Percentiles rank a stretch among this genome's conserved stretches.
These are phyloP conservation scores for Acipenser oxyrinchus DNA, from an alignment of 2,797 vertebrate species.

Conservation along the genomic window DNA sequence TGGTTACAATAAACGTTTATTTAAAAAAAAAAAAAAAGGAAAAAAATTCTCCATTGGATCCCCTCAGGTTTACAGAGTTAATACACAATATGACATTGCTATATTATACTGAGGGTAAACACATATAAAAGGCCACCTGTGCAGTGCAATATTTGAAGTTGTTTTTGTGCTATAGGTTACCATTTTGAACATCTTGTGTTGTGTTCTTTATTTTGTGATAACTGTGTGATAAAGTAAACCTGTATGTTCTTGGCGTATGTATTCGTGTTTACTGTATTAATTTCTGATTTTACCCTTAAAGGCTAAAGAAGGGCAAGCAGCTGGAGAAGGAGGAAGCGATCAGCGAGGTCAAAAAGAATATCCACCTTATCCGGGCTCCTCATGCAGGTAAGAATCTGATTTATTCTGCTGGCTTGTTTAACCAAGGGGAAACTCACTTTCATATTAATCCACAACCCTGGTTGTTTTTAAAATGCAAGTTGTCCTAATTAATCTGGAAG, in stretches of 20 bases:
- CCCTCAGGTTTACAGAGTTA: too few species aligned
- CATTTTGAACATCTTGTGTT: too few species aligned
- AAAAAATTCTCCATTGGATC: too few species aligned
- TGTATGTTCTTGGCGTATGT: slow-evolving; percentile 38
- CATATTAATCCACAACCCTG: neutral
- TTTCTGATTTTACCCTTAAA: slow-evolving; percentile 25
- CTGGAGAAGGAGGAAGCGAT: slow-evolving; percentile 61
- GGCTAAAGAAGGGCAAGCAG: slow-evolving; percentile 61
- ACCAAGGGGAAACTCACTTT: neutral
- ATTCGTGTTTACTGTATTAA: slow-evolving; percentile 35
- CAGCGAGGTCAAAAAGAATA: slow-evolving; percentile 63
- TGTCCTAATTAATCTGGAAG: neutral
- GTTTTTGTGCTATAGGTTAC: too few species aligned
- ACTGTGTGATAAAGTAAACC: too few species aligned
- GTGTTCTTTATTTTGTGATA: too few species aligned
- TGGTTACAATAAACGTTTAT: too few species aligned
- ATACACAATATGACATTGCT: too few species aligned
- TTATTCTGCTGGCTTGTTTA: neutral
- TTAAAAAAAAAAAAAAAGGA: too few species aligned
- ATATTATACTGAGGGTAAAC: too few species aligned
- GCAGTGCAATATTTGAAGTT: too few species aligned
- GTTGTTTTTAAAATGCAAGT: neutral
- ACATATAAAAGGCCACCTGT: too few species aligned
- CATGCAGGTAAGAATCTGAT: slow-evolving; percentile 45
- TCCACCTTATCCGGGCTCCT: slow-evolving; percentile 60